A percentile compares a stretch with the other conserved stretches of the same genome.
phyloP scores from a whole-genome alignment of 1,140 invertebrate species.

The Dermatophagoides farinae region DNA sequence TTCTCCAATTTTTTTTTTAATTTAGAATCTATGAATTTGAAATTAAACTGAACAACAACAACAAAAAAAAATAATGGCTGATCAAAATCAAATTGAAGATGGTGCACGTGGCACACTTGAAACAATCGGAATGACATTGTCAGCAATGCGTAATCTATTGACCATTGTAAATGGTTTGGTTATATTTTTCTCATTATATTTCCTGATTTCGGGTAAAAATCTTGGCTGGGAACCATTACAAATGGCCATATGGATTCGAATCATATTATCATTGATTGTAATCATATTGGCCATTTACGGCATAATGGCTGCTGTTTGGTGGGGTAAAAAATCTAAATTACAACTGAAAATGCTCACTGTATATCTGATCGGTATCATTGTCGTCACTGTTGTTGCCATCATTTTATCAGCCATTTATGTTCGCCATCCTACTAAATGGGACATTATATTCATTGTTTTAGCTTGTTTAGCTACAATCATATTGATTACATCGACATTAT shows the following conservation, averaged over 20 bases:
- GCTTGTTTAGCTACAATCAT: background rate
- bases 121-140: background rate
- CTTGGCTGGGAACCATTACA: background rate
- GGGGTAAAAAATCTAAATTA: conserved; percentile 1
- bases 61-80: too few species aligned
- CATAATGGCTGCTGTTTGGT: conserved; percentile 1
- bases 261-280: background rate
- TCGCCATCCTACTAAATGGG: background rate
- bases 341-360: background rate
- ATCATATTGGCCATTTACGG: background rate
- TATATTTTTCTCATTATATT: conserved; percentile 2
- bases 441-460: background rate
- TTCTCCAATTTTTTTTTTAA: too few species aligned
- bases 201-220: background rate
- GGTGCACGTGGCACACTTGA: background rate
- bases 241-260: background rate
- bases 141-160: background rate
- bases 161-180: conserved; percentile 1
- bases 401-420: conserved; percentile 4
- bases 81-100: background rate
- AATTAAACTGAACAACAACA: too few species aligned
- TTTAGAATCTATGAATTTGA: too few species aligned
- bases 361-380: background rate
- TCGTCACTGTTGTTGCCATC: background rate
- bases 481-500: background rate